phyloP scores from a whole-genome alignment of 1,140 invertebrate species.

The Samia ricini region DNA sequence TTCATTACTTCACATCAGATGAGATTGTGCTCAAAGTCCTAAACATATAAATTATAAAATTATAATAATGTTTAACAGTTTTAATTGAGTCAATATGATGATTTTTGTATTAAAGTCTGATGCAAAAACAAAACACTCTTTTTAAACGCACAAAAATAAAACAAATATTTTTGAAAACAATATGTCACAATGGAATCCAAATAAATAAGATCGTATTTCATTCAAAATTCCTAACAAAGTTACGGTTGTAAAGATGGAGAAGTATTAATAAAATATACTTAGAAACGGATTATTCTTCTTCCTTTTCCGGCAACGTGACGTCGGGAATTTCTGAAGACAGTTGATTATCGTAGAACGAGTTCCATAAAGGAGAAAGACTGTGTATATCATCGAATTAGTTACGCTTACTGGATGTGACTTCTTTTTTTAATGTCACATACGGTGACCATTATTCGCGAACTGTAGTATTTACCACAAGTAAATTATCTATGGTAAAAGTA shows the following conservation, averaged over 20 bases:
- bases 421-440: too few relatives aligned
- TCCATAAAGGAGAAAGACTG: slow-evolving; percentile 39
- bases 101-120: too few relatives aligned
- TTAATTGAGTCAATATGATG: too few relatives aligned
- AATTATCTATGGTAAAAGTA: too few relatives aligned
- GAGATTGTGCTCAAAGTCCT: too few relatives aligned
- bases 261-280: slow-evolving; percentile 41
- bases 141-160: neutral
- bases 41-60: too few relatives aligned
- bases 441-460: too few relatives aligned
- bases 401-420: slow-evolving; percentile 7
- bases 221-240: slow-evolving; percentile 1
- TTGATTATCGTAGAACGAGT: slow-evolving; percentile 57
- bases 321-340: slow-evolving; percentile 47
- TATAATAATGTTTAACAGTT: too few relatives aligned
- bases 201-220: neutral
- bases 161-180: neutral
- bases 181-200: neutral
- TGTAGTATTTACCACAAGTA: too few relatives aligned
- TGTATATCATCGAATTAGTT: slow-evolving; percentile 16
- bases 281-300: slow-evolving; percentile 34
- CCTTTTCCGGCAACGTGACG: slow-evolving; percentile 29
- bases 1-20: too few relatives aligned
- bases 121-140: neutral
- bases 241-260: slow-evolving; percentile 15